These are phyloP conservation scores for Pipra filicauda DNA, from an alignment of 2,113 vertebrate genomes.

Conservation along the genomic window DNA sequence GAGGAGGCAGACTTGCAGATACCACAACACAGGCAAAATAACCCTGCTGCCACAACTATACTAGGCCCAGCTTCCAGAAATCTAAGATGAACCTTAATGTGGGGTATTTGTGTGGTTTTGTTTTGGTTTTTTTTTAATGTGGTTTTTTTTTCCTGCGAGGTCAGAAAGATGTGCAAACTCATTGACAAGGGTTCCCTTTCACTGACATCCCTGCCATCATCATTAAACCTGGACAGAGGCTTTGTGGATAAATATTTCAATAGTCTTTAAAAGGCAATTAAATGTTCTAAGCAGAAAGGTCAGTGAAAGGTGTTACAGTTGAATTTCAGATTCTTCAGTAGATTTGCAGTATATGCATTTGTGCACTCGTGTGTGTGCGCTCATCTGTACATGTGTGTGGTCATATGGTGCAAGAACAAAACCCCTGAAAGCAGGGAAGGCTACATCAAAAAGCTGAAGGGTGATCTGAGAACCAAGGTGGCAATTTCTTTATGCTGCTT, in stretches of 20 bases:
- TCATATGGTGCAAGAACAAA: background rate
- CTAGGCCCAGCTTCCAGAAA: background rate
- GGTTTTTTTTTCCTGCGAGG: background rate
- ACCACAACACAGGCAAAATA: too few relatives aligned
- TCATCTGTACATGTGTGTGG: accelerated
- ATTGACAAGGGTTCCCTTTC: background rate
- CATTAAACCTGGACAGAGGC: background rate
- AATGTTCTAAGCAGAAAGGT: background rate
- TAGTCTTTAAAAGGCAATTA: background rate
- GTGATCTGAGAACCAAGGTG: background rate
- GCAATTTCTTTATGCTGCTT: background rate
- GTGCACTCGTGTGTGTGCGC: accelerated
- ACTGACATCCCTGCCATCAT: background rate
- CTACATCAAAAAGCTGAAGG: background rate
- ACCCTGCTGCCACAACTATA: background rate
- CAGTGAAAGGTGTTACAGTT: background rate
- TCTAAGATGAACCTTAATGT: background rate
- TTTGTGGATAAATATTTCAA: background rate
- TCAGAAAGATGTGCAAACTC: background rate
- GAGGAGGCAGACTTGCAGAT: background rate
- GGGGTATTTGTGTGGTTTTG: background rate
- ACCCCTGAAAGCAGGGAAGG: background rate
- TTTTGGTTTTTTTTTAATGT: background rate
- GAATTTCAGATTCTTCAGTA: background rate
- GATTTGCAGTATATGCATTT: background rate